Base-by-base conservation (phyloP, 2,888 invertebrate genomes). In the Leucophenga maculata region DNA sequence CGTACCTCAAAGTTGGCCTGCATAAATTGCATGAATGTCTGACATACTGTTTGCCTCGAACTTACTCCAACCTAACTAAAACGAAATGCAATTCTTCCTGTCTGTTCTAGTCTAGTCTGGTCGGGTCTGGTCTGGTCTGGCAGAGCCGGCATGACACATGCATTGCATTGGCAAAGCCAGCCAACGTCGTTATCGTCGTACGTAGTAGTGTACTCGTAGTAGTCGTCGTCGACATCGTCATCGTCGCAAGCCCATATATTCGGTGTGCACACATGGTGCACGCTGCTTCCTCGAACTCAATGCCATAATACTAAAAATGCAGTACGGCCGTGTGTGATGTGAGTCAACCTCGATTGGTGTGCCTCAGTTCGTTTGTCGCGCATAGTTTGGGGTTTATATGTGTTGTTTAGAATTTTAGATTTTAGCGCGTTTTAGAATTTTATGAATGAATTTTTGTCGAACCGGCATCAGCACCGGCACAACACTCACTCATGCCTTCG, bases 391-490 rank as follows among this genome's bases (percentile, higher is more conserved):
- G 32, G 18, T 59, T 67, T 52, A 18, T 46, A 39, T 64, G 69
- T 76, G 73, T 80, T 85, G 85, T 85, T 86, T 86, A 86, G 86
- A 86, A 86, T 85, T 86, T 86, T 86, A 86, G 86, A 86, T 85
- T 86, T 86, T 83, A 81, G 85, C 85, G 86, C 79, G 84, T 85
- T 86, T 85, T 86, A 80, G 86, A 77, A 83, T 85, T 86, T 86
- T 85, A 85, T 86, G 86, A 86, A 86, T 86, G 86, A 86, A 86
- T 83, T 81, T 83, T 83, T 73, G n/a, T 77, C 74, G 72, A 71
- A 60, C 46, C 46, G n/a, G 1, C 20, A 55, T 18, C 55, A 18
- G 8, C 0, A 11, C 57, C 57, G 13, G 16, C 50, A n/a, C n/a
- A 13, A 50, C 50, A 50, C 16, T 2, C 57, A 26, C 57, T 22